Conservation (phyloP, 2,113 vertebrate species). For the pig (Sus scrofa) region DNA sequence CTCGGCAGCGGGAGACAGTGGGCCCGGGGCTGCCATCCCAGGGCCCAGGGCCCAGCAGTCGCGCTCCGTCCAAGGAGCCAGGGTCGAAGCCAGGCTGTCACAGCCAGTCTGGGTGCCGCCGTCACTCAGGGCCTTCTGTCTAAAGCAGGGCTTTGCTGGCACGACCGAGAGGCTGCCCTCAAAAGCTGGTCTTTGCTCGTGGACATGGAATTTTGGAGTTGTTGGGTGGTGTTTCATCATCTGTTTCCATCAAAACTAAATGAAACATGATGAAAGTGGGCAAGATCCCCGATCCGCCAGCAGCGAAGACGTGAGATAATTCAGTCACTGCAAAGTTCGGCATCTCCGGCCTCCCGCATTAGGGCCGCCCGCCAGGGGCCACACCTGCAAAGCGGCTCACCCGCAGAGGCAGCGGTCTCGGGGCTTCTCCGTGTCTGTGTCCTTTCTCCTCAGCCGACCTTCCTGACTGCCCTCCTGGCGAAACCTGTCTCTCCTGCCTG, state of each 20-base stretch:
- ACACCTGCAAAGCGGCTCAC: neutral
- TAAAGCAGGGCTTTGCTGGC: neutral
- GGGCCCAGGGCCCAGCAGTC: neutral
- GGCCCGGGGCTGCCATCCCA: neutral
- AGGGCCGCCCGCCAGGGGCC: too few relatives aligned
- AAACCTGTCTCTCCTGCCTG: neutral
- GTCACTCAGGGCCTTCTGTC: neutral
- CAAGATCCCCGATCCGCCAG: neutral
- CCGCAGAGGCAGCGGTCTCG: neutral
- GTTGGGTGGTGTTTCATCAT: neutral
- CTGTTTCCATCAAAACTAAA: neutral
- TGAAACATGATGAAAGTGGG: too few relatives aligned
- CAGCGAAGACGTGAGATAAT: neutral
- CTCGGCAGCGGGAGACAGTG: too few relatives aligned
- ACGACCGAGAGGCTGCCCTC: neutral
- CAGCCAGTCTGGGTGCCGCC: too few relatives aligned
- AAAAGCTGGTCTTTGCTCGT: neutral
- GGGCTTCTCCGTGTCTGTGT: neutral
- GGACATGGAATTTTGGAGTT: neutral
- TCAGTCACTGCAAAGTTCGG: too few relatives aligned
- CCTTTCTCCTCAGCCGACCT: neutral
- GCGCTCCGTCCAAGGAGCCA: too few relatives aligned
- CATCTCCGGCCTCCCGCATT: too few relatives aligned
- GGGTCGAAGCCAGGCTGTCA: too few relatives aligned
- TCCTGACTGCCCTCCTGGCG: neutral